phyloP scores from a whole-genome alignment of 2,797 vertebrate genomes.

The Sylvilagus floridanus region DNA sequence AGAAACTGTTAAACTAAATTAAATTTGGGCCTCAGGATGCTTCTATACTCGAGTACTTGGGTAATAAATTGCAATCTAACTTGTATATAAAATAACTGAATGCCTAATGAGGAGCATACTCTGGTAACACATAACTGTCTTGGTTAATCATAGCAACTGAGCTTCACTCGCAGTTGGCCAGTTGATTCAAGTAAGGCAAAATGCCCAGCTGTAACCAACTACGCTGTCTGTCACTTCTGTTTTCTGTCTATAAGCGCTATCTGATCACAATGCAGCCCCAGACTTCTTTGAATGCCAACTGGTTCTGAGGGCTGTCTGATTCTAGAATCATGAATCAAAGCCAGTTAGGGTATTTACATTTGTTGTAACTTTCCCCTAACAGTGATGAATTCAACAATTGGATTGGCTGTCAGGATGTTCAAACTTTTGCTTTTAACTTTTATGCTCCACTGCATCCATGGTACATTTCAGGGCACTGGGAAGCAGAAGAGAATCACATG shows the following conservation, averaged over 20 bases:
- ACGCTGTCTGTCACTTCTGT: background rate
- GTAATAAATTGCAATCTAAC: background rate
- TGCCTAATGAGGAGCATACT: background rate
- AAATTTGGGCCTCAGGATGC: background rate
- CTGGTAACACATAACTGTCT: background rate
- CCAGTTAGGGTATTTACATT: background rate
- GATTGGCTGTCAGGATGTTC: background rate
- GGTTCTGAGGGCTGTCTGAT: background rate
- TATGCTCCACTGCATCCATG: background rate
- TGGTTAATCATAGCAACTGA: background rate
- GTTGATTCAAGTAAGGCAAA: conserved; percentile 7
- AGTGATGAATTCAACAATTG: conserved; percentile 8
- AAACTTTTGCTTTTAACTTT: background rate
- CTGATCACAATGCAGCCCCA: background rate
- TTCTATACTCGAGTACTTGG: background rate
- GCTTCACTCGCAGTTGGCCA: background rate
- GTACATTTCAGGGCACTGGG: background rate
- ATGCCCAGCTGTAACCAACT: background rate
- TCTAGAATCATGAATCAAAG: background rate
- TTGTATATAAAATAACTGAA: background rate
- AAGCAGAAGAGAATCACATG: background rate
- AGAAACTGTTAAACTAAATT: background rate
- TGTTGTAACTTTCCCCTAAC: background rate
- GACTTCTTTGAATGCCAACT: background rate
- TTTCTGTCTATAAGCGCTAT: background rate